phyloP scores from a whole-genome alignment of 1,140 invertebrate species.

The Drosophila kepulauana region DNA sequence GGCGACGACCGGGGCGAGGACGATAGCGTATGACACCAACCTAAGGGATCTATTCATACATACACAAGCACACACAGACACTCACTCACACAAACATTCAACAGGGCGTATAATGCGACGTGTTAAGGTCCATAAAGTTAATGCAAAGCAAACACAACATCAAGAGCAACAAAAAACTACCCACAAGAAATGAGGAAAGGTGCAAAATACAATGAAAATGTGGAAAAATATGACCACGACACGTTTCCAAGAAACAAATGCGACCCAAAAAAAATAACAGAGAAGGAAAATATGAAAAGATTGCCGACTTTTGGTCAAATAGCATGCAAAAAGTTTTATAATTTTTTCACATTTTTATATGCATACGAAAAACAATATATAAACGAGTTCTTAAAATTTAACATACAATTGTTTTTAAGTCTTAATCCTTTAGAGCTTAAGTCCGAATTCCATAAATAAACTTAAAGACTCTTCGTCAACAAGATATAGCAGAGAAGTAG shows the following conservation, averaged over 20 bases:
- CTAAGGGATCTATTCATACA: slow-evolving; percentile 29
- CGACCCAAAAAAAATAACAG: slow-evolving; percentile 12
- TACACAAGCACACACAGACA: slow-evolving; percentile 3
- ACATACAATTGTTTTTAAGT: not conserved
- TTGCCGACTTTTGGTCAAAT: slow-evolving; percentile 10
- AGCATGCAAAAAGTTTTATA: not conserved
- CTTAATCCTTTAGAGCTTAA: not conserved
- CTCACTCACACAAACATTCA: slow-evolving; percentile 18
- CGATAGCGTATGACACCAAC: slow-evolving; percentile 20
- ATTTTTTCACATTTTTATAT: slow-evolving; percentile 2
- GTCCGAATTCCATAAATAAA: slow-evolving; percentile 3
- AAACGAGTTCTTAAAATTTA: not conserved
- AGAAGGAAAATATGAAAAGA: slow-evolving; percentile 9
- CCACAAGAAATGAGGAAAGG: slow-evolving; percentile 19
- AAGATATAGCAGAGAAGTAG: not conserved
- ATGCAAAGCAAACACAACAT: slow-evolving; percentile 69
- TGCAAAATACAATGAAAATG: slow-evolving; percentile 23
- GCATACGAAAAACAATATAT: not conserved
- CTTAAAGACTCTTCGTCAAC: not conserved
- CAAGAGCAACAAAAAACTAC: slow-evolving; percentile 42
- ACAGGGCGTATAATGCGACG: slow-evolving; percentile 58
- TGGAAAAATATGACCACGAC: slow-evolving; percentile 24
- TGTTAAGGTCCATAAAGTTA: slow-evolving; percentile 78
- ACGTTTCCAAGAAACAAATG: slow-evolving; percentile 29
- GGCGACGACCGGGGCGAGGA: not conserved